Evolutionary conservation across 2,113 vertebrate genomes (phyloP).

Genomic region (Mus spicilegus): DNA sequence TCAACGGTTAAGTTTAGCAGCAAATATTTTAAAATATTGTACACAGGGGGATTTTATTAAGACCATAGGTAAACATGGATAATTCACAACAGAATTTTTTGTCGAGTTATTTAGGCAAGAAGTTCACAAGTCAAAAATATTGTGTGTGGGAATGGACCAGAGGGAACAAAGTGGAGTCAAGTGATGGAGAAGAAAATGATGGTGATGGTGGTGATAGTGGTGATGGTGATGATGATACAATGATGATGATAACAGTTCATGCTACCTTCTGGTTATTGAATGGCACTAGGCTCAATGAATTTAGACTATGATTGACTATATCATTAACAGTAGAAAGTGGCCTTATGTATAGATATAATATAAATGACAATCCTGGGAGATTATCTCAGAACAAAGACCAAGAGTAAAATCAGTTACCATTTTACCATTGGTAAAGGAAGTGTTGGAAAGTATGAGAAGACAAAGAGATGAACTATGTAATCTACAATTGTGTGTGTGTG

Average conservation of each 20-base stretch:
- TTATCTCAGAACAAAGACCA: slow-evolving; percentile 25
- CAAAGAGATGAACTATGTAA: slow-evolving; percentile 17
- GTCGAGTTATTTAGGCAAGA: background rate
- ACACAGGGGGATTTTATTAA: background rate
- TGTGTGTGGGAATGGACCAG: background rate
- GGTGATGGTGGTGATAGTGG: no score
- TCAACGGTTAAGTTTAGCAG: background rate
- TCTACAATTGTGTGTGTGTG: background rate
- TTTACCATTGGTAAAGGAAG: background rate
- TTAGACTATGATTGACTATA: background rate
- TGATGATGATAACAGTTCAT: background rate
- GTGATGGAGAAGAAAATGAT: background rate
- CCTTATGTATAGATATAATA: background rate
- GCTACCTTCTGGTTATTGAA: background rate
- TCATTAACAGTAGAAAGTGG: background rate
- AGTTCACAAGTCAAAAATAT: background rate
- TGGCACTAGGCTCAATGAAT: background rate
- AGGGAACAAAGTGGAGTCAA: background rate
- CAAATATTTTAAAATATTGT: background rate
- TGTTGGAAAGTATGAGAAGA: background rate
- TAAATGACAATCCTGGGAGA: background rate
- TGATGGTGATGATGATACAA: background rate
- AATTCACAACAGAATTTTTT: background rate
- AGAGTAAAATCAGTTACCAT: background rate
- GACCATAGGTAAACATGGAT: background rate